Conservation (phyloP, 1,140 invertebrate species). For the Leptopilina boulardi region DNA sequence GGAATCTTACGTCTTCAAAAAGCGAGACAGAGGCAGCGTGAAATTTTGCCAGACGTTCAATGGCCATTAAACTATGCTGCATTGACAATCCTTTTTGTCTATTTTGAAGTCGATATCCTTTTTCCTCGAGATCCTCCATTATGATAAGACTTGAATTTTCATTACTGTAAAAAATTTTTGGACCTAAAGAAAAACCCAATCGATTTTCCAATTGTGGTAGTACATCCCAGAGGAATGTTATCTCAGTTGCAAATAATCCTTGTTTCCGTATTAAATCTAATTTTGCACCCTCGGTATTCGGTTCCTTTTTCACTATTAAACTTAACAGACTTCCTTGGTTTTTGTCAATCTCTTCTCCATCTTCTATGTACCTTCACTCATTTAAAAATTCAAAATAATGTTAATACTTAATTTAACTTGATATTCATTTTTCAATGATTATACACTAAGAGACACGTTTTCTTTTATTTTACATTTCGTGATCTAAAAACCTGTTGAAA, state of each 20-base stretch:
- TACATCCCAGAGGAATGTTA: conserved; percentile 39
- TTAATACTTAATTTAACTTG: too few species aligned
- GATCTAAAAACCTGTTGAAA: too few species aligned
- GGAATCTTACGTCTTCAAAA: conserved; percentile 65
- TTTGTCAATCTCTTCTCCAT: not conserved
- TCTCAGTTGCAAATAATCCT: conserved; percentile 44
- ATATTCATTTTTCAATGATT: too few species aligned
- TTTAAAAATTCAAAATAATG: not conserved
- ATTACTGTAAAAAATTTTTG: conserved; percentile 43
- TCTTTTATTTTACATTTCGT: too few species aligned
- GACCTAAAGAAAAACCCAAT: conserved; percentile 36
- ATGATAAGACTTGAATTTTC: conserved; percentile 63
- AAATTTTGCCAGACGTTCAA: conserved; percentile 75
- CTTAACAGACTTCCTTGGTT: conserved; percentile 4
- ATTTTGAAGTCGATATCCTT: conserved; percentile 73
- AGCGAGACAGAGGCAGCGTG: conserved; percentile 76
- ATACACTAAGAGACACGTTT: too few species aligned
- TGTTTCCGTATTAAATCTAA: conserved; percentile 36
- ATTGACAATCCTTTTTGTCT: conserved; percentile 72
- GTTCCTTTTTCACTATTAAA: conserved; percentile 50
- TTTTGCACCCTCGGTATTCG: not conserved
- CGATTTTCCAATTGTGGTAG: conserved; percentile 46
- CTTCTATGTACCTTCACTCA: not conserved
- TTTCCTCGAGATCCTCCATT: conserved; percentile 70
- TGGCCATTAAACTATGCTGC: conserved; percentile 68